phyloP scores from a whole-genome alignment of 2,113 vertebrate genomes.

The Mormoops blainvillei region DNA sequence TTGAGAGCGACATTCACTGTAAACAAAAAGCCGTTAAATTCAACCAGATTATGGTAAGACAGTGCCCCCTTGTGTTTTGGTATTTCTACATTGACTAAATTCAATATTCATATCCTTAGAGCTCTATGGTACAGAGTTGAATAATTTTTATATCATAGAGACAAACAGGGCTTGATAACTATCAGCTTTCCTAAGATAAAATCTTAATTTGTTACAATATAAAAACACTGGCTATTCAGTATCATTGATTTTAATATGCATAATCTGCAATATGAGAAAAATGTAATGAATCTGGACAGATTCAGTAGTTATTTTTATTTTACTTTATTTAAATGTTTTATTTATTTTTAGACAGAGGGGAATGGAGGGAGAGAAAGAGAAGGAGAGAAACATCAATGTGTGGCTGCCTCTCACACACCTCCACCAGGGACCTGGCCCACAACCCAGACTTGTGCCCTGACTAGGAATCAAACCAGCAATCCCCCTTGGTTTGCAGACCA shows the following conservation, averaged over 20 bases:
- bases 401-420: no score
- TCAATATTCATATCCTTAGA: constrained; percentile 11
- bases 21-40: constrained; percentile 55
- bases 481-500: no score
- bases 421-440: no score
- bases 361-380: no score
- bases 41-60: constrained; percentile 55
- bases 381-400: no score
- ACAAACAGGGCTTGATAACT: constrained; percentile 19
- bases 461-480: no score
- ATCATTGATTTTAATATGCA: constrained; percentile 16
- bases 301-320: neutral
- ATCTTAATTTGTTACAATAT: neutral
- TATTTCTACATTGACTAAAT: constrained; percentile 41
- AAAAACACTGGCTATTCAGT: neutral
- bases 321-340: no score
- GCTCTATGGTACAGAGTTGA: neutral
- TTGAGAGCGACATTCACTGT: neutral
- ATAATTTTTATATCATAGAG: neutral
- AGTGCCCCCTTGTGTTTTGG: constrained; percentile 73
- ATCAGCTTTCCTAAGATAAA: neutral
- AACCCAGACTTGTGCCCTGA: no score
- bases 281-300: neutral
- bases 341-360: no score
- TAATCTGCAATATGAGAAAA: neutral